These are phyloP conservation scores for Antheraea mylitta DNA, from an alignment of 1,140 invertebrate genomes.

Conservation along the genomic window DNA sequence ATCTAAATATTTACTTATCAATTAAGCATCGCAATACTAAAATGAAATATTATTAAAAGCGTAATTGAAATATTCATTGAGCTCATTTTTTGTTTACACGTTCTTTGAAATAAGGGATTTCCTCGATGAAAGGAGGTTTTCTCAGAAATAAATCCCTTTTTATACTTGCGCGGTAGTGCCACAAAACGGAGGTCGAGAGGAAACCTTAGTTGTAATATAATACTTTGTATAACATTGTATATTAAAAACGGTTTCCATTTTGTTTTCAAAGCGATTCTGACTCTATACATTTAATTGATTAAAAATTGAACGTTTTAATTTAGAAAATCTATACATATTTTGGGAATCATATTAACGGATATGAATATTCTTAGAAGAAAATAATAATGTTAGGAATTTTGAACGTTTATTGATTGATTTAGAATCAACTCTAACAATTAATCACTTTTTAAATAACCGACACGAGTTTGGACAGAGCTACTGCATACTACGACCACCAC, in stretches of 20 bases:
- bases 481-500: no score
- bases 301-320: not conserved
- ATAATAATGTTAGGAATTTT: no score
- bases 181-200: not conserved
- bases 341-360: no score
- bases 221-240: not conserved
- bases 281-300: not conserved
- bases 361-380: no score
- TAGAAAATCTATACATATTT: no score
- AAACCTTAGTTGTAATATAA: not conserved
- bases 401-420: no score
- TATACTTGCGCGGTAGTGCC: conserved; percentile 1
- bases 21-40: not conserved
- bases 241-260: not conserved
- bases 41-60: not conserved
- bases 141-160: not conserved
- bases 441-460: no score
- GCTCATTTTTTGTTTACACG: not conserved
- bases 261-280: not conserved
- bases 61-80: conserved; percentile 5
- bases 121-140: not conserved
- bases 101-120: conserved; percentile 3
- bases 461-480: no score
- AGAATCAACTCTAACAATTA: no score
- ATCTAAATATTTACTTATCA: not conserved